These are phyloP conservation scores for Rhabdornis inornatus DNA, from an alignment of 2,113 vertebrate genomes.

Conservation along the genomic window DNA sequence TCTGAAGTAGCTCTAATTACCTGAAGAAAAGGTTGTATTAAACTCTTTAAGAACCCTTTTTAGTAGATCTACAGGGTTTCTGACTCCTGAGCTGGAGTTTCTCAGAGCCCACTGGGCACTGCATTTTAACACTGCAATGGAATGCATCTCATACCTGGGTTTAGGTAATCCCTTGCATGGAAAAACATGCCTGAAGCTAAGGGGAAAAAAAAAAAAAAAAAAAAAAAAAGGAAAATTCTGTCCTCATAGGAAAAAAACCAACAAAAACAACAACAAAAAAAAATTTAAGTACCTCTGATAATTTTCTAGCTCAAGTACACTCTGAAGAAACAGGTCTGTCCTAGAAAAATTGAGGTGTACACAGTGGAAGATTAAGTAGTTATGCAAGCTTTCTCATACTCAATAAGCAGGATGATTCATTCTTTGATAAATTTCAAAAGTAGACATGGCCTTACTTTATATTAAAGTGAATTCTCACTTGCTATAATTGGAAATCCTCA, in stretches of 20 bases:
- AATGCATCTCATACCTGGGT: not conserved
- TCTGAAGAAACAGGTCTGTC: not conserved
- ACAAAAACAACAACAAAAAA: no score
- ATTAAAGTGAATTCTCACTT: not conserved
- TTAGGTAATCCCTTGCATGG: not conserved
- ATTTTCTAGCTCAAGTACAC: not conserved
- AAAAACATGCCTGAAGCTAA: not conserved
- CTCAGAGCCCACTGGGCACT: not conserved
- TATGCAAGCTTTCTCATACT: not conserved
- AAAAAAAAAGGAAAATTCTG: not conserved
- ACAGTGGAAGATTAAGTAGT: not conserved
- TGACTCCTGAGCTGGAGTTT: not conserved
- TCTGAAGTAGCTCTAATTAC: not conserved
- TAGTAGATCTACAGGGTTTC: not conserved
- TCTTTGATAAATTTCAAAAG: not conserved
- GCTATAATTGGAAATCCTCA: not conserved
- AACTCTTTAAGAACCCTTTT: not conserved
- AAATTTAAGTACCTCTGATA: not conserved
- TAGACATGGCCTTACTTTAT: not conserved
- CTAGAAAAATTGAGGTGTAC: not conserved
- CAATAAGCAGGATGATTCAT: not conserved
- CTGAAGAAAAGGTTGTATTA: not conserved
- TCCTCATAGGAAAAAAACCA: not conserved
- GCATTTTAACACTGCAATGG: not conserved
- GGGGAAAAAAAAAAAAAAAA: not conserved